Base-by-base conservation (phyloP, 2,888 invertebrate species). In the Tigriopus californicus region DNA sequence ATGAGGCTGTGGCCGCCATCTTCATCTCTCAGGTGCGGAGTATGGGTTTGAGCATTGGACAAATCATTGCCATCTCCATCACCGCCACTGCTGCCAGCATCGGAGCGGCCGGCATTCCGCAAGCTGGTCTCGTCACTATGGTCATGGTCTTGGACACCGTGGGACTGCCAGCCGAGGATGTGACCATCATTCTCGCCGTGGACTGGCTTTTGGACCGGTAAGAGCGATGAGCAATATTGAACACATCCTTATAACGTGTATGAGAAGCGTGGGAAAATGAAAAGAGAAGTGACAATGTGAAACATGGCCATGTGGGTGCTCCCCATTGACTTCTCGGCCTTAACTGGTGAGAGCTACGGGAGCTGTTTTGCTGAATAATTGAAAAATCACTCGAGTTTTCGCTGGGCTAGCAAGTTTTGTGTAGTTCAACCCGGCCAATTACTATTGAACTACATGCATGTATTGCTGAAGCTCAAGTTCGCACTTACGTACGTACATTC, bases 1-100 rank as follows among this genome's bases (percentile, higher is more conserved):
- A 98, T 69, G 97, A 98, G 71, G 94, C 95, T 0, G 90, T 97
- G 6, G 97, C 95, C 0, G 95, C 95, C 22, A 83, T 97, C 65
- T 98, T 95, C 69, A 95, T 98, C 63, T 90, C 95, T 15, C 97
- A 98, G 73, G 79, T 90, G 63, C 5, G 58, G 67, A 80, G 81
- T 65, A 78, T 89, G 61, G 77, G 81, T 42, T 80, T 94, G 72
- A 81, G 84, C 13, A 80, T 92, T 64, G 88, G 90, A 22, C 83
- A 87, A 70, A 82, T 92, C 64, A 79, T 95, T 62, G 90, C 92
- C 61, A 85, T 95, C 41, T 59, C 59, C 73, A 84, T 89, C 66
- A 94, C 94, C 6, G 92, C 95, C 22, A 97, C 95, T 1, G 83
- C 92, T 58, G 95, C 95, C 1, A 92, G 92, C 66, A 91, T 97